A percentile compares a stretch with the other conserved stretches of the same genome.
phyloP scores from a whole-genome alignment of 2,797 vertebrate species.

The Australoheros facetus region DNA sequence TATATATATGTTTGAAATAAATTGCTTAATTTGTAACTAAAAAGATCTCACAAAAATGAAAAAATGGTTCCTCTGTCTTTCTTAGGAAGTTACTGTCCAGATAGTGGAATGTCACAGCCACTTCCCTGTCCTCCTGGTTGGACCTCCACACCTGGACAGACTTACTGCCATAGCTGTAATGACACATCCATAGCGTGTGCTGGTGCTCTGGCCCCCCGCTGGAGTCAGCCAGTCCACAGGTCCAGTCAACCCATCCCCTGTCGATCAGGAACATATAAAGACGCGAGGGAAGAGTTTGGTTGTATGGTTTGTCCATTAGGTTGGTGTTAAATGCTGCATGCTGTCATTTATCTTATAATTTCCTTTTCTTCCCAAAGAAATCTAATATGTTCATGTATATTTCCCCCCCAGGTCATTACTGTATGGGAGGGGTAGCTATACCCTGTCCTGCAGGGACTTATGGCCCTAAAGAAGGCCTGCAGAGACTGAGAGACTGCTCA shows the following conservation, averaged over 20 bases:
- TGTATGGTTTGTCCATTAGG: conserved; percentile 79
- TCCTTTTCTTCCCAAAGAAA: background rate
- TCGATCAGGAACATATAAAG: conserved; percentile 76
- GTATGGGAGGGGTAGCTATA: conserved; percentile 66
- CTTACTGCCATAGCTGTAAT: conserved; percentile 75
- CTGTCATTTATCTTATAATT: background rate
- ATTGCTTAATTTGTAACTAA: background rate
- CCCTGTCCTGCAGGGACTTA: conserved; percentile 84
- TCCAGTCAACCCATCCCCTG: conserved; percentile 68
- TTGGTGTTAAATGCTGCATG: conserved; percentile 44
- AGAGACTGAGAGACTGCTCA: conserved; percentile 75
- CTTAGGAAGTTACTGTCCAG: conserved; percentile 82
- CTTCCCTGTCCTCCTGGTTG: conserved; percentile 74
- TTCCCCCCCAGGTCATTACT: conserved; percentile 81
- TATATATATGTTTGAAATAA: too few species aligned
- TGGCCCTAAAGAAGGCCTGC: conserved; percentile 74
- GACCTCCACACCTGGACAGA: conserved; percentile 72
- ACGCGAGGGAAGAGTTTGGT: conserved; percentile 50
- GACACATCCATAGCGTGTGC: conserved; percentile 62
- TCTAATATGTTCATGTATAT: background rate
- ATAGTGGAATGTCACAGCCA: conserved; percentile 72
- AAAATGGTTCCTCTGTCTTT: conserved; percentile 5
- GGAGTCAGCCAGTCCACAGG: conserved; percentile 61
- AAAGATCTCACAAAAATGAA: background rate
- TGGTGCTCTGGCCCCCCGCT: conserved; percentile 43